A percentile compares a stretch with the other conserved stretches of the same genome.
phyloP scores from a whole-genome alignment of 2,888 invertebrate genomes.

The Melanotus villosus region DNA sequence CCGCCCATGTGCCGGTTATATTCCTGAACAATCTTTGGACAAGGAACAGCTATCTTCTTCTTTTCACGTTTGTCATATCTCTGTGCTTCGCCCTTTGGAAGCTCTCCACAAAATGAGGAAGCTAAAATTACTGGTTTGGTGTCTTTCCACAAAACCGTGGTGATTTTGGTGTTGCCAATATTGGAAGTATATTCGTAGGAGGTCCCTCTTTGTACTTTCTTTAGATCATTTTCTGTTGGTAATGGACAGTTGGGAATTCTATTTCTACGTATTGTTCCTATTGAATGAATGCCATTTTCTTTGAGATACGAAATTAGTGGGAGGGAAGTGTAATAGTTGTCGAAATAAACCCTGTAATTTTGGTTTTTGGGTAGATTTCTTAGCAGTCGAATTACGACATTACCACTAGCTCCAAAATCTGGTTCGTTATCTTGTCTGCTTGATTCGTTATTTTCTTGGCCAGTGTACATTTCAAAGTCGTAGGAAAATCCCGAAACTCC shows the following conservation, averaged over 20 bases:
- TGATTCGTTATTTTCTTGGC: conserved; percentile 37
- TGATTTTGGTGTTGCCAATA: conserved; percentile 34
- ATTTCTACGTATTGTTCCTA: conserved; percentile 48
- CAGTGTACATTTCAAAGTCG: conserved; percentile 48
- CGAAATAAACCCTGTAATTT: neutral
- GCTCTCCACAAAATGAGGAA: conserved; percentile 57
- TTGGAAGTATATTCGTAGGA: conserved; percentile 29
- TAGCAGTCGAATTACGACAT: neutral
- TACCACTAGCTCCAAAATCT: conserved; percentile 23
- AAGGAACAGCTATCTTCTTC: neutral
- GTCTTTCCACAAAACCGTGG: conserved; percentile 56
- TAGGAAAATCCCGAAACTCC: conserved; percentile 47
- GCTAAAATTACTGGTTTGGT: conserved; percentile 58
- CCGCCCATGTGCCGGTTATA: neutral
- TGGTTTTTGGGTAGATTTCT: neutral
- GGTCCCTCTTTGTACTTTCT: conserved; percentile 46
- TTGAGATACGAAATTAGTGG: conserved; percentile 34
- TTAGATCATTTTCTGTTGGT: conserved; percentile 14
- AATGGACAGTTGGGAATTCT: conserved; percentile 50
- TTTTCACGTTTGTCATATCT: neutral
- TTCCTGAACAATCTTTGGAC: neutral
- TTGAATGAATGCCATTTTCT: conserved; percentile 34
- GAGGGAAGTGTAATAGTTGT: conserved; percentile 25
- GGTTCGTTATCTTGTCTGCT: neutral
- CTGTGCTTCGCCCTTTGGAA: conserved; percentile 44